Evolutionary conservation across 1,140 invertebrate genomes (phyloP).

Genomic region (Popillia japonica): DNA sequence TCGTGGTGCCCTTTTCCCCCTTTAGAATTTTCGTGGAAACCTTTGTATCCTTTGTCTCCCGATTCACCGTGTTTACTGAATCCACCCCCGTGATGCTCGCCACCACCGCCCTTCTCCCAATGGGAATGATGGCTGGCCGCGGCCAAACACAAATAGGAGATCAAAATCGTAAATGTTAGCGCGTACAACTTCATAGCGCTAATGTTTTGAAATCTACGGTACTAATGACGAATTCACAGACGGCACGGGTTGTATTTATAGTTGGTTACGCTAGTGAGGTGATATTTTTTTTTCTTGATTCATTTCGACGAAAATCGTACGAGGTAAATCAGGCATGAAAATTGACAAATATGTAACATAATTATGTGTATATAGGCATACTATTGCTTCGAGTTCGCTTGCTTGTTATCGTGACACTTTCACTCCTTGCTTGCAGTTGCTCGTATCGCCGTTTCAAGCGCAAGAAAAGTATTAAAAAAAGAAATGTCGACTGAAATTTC

Average conservation of each 20-base stretch:
- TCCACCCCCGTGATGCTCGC: neutral
- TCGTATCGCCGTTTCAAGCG: too few relatives aligned
- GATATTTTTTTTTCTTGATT: neutral
- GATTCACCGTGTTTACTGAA: neutral
- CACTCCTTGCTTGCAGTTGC: too few relatives aligned
- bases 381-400: too few relatives aligned
- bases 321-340: neutral
- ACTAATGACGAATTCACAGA: constrained; percentile 5
- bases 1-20: neutral
- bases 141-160: neutral
- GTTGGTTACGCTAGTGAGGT: neutral
- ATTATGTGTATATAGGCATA: neutral
- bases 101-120: constrained; percentile 1
- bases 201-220: neutral
- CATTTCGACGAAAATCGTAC: neutral
- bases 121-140: neutral
- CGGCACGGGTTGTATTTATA: neutral
- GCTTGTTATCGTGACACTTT: too few relatives aligned
- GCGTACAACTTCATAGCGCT: neutral
- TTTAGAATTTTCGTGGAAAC: constrained; percentile 3
- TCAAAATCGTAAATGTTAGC: neutral
- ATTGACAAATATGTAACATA: constrained; percentile 12
- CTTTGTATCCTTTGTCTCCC: constrained; percentile 1
- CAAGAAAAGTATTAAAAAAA: too few relatives aligned
- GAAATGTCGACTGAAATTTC: too few relatives aligned